These are phyloP conservation scores for Boulengeromyrus knoepffleri DNA, from an alignment of 2,113 vertebrate species.

Conservation along the genomic window DNA sequence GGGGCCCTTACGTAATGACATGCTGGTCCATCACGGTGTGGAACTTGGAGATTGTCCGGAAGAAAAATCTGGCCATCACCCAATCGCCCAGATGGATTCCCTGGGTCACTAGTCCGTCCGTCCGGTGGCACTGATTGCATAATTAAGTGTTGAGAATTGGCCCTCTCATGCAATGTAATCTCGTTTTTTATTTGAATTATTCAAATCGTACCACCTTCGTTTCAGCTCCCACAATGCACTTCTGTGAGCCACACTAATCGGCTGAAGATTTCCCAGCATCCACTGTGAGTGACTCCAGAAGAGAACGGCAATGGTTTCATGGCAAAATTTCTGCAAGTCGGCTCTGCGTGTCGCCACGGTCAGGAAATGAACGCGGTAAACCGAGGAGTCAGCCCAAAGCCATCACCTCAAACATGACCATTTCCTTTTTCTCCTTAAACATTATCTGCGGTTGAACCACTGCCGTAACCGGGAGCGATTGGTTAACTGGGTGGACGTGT, in stretches of 20 bases:
- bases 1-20: neutral
- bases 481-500: neutral
- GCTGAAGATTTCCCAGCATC: neutral
- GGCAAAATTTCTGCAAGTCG: neutral
- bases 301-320: neutral
- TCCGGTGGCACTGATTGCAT: neutral
- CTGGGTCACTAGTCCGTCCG: neutral
- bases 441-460: neutral
- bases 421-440: neutral
- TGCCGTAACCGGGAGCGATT: neutral
- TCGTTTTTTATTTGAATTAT: neutral
- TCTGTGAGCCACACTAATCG: neutral
- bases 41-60: neutral
- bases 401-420: neutral
- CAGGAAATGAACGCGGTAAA: neutral
- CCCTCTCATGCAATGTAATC: neutral
- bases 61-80: neutral
- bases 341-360: neutral
- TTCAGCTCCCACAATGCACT: neutral
- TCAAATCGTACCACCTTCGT: neutral
- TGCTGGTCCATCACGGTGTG: neutral
- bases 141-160: neutral
- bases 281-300: neutral
- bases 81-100: neutral
- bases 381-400: neutral